Evolutionary conservation across 2,888 invertebrate genomes (phyloP), one percentile per base, ranked within the genome.

Genomic region (Callosobruchus maculatus): DNA sequence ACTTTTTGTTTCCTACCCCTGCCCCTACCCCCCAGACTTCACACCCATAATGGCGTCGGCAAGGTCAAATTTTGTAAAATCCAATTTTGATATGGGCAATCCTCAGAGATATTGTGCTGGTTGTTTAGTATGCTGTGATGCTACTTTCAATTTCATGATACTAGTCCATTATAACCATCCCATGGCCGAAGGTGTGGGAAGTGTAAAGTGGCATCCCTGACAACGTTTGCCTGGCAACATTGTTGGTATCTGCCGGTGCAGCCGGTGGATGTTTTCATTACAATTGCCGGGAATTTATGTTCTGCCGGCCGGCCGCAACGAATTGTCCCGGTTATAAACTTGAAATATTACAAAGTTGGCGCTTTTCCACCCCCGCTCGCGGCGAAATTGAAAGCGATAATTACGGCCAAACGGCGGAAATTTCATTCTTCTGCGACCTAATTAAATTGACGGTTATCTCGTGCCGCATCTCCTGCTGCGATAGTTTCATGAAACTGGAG

Each of bases 321-420:
- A 73, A 71, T 73, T 71, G 71, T 73, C 22, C 31, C 71, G 31
- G 72, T 72, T 71, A 70, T 72, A 72, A 74, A 74, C 49, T 68
- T 73, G 73, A 74, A 74, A 73, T 73, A 74, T 74, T 67, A 73
- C 22, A 68, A 71, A 21, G 72, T 73, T 74, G 74, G 74, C 74
- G 67, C 67, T 30, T 68, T 73, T 74, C 74, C 74, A 74, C 68
- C 26, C 21, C 22, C 31, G 67, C 74, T 68, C 49, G 49, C 1
- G 49, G 74, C 31, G 70, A 74, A 74, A 74, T 74, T 69, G 72
- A 73, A 68, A 68, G 74, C 72, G 73, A 73, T 74, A 74, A 74
- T 74, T 74, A 73, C 72, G 70, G 68, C 71, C 22, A 72, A 70
- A 70, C 70, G 20, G 70, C 22, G 70, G 49, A 18, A 49, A 49